A percentile compares a stretch with the other conserved stretches of the same genome.
Conservation (phyloP, 2,797 vertebrate species). For the Urosaurus nigricauda region DNA sequence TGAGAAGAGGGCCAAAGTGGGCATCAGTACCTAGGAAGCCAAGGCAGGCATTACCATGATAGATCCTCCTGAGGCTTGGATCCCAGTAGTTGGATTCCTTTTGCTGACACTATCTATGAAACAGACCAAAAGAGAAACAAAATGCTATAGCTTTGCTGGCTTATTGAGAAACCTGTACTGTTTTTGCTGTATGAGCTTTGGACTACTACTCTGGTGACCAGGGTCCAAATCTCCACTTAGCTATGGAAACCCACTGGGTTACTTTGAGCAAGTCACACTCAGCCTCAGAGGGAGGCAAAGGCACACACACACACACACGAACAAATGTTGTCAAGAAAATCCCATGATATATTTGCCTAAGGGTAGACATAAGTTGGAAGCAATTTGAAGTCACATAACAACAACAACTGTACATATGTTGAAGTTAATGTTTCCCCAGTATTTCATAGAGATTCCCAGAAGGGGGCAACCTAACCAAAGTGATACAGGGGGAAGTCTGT, state of each 20-base stretch:
- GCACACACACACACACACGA: too few species aligned
- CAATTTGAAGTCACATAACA: too few species aligned
- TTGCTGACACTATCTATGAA: neutral
- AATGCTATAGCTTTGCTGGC: neutral
- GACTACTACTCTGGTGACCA: too few species aligned
- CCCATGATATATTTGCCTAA: too few species aligned
- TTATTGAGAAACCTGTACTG: neutral
- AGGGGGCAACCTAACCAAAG: slow-evolving; percentile 76
- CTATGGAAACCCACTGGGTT: too few species aligned
- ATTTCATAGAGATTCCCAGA: slow-evolving; percentile 53
- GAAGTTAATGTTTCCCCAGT: neutral
- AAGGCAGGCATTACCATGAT: neutral
- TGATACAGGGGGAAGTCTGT: neutral
- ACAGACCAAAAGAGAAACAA: neutral
- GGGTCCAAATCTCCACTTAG: too few species aligned
- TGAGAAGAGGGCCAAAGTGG: neutral
- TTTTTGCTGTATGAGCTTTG: neutral
- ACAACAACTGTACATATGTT: neutral
- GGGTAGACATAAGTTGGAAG: too few species aligned
- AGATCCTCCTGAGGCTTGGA: neutral
- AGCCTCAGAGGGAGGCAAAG: too few species aligned
- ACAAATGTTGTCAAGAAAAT: too few species aligned
- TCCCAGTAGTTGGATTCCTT: neutral
- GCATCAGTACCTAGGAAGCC: neutral
- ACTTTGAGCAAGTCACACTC: too few species aligned